These are phyloP conservation scores for Eretmocerus hayati DNA, from an alignment of 2,888 invertebrate species.

Conservation along the genomic window DNA sequence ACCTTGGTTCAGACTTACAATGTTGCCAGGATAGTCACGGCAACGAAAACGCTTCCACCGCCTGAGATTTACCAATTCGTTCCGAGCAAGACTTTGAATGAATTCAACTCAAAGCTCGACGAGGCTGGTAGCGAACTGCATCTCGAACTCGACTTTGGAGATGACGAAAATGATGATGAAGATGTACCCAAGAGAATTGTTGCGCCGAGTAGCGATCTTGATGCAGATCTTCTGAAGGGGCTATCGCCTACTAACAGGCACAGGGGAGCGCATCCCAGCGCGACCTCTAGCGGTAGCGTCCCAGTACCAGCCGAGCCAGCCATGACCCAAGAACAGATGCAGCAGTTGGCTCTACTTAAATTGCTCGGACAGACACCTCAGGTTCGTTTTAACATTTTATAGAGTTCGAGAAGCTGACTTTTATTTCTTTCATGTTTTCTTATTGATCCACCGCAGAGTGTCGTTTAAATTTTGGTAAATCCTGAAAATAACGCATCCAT, in stretches of 20 bases:
- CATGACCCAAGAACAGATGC: slow-evolving; percentile 62
- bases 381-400: slow-evolving; percentile 2
- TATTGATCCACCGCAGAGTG: too few species aligned
- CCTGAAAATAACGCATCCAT: too few species aligned
- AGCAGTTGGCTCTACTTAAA: slow-evolving; percentile 66
- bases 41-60: slow-evolving; percentile 83
- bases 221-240: slow-evolving; percentile 60
- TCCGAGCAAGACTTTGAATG: slow-evolving; percentile 78
- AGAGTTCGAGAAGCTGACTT: too few species aligned
- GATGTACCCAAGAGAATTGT: slow-evolving; percentile 46
- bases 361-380: slow-evolving; percentile 61
- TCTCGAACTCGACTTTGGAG: slow-evolving; percentile 78
- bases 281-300: slow-evolving; percentile 19
- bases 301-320: slow-evolving; percentile 35
- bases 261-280: slow-evolving; percentile 46
- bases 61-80: slow-evolving; percentile 81
- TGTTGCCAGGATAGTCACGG: slow-evolving; percentile 78
- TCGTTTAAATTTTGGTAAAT: too few species aligned
- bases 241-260: slow-evolving; percentile 43
- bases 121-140: slow-evolving; percentile 85
- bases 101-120: slow-evolving; percentile 80
- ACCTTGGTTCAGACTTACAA: slow-evolving; percentile 87
- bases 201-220: slow-evolving; percentile 51
- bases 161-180: slow-evolving; percentile 57
- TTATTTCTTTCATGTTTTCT: too few species aligned